Base-by-base conservation (phyloP, 1,140 invertebrate genomes). In the Drosophila kohkoa region DNA sequence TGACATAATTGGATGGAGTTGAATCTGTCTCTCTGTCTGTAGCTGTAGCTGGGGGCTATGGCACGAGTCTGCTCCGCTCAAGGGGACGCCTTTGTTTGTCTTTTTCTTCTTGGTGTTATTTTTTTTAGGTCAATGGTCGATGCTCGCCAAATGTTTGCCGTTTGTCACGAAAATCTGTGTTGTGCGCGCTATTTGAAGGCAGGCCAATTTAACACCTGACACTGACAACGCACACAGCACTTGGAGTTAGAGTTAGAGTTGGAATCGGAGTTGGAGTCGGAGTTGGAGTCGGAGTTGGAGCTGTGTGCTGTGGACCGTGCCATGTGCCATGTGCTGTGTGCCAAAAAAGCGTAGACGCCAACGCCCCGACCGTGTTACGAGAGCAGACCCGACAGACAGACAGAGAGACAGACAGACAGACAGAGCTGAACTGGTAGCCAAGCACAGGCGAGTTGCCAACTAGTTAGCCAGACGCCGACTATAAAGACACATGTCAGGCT, bases 121-220 rank as follows among this genome's bases (percentile, higher is more conserved):
- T 25, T 80, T 83, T 87, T 78, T 87, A 63, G 83, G 83, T 87
- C 83, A 87, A 88, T 64, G 83, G 85, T 89, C 83, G 82, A 32
- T 35, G 55, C 75, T 52, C 49, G 35, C 8, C 32, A 78, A 60
- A 75, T 77, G 77, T 80, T 88, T 88, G 80, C 67, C 65, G 57
- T 64, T 75, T 75, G 66, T 71, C 77, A 62, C 72, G 48, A 65
- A 64, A 64, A 69, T 65, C 67, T 59, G 43, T 59, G 43, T 35
- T 59, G 43, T 35, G 51, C 15, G 51, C 60, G 63, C 81, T 49
- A 75, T 82, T 82, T 80, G 81, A 85, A 81, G 67, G 70, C 75
- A 81, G 70, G 73, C 83, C 77, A 87, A 87, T 87, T 87, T 87
- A 88, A 89, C 83, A 88, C 83, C 83, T 88, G 85, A 75, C 69